These are phyloP conservation scores for Poeciliopsis paucimaculata DNA, from an alignment of 2,797 vertebrate genomes.

Conservation along the genomic window DNA sequence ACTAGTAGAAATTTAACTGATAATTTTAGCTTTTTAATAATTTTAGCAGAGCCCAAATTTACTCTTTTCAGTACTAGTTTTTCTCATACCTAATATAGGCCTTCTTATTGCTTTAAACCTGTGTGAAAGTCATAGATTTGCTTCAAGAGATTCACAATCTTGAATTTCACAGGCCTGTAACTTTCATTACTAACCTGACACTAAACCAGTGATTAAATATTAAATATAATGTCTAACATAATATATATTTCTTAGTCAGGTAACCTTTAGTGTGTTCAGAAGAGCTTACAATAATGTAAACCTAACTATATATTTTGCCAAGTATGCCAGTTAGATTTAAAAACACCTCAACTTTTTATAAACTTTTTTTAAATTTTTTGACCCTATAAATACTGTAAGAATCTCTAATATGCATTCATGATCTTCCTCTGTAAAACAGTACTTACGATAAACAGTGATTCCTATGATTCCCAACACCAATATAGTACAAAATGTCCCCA, in stretches of 20 bases:
- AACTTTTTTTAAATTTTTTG: neutral
- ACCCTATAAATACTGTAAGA: no score
- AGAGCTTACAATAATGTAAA: neutral
- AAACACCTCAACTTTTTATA: neutral
- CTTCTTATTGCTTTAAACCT: neutral
- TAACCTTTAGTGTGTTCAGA: neutral
- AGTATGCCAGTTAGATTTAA: neutral
- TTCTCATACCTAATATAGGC: neutral
- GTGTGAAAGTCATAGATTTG: neutral
- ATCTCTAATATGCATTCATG: neutral
- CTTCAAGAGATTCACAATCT: neutral
- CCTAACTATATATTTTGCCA: neutral
- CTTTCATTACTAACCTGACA: no score
- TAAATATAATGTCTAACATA: no score
- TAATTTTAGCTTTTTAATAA: neutral
- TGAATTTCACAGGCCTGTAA: neutral
- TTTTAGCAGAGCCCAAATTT: neutral
- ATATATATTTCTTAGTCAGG: neutral
- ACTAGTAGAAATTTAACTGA: neutral
- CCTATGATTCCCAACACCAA: constrained; percentile 41
- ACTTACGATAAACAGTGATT: constrained; percentile 55
- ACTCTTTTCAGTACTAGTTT: neutral
- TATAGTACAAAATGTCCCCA: constrained; percentile 50
- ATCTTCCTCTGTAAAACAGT: neutral
- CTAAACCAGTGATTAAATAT: no score